Conservation (phyloP, 2,888 invertebrate species). For the Antitype chi region DNA sequence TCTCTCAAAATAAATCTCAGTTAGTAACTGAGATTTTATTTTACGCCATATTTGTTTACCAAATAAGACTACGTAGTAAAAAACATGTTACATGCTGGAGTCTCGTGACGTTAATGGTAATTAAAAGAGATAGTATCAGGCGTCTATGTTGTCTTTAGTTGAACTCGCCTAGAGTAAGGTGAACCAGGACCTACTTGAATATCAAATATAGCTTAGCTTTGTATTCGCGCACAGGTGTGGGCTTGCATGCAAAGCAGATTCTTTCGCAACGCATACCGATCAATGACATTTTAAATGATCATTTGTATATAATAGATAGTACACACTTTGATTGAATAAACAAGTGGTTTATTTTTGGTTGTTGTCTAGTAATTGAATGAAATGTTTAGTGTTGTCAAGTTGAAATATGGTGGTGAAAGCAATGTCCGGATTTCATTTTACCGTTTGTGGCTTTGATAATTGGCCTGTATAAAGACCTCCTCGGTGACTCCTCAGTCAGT, state of each 20-base stretch:
- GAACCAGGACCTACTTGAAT: slow-evolving; percentile 81
- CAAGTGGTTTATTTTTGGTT: slow-evolving; percentile 43
- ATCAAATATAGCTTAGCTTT: slow-evolving; percentile 76
- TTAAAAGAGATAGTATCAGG: slow-evolving; percentile 43
- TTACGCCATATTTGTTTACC: slow-evolving; percentile 22
- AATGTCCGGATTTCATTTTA: neutral
- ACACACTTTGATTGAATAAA: slow-evolving; percentile 37
- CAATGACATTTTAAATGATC: slow-evolving; percentile 69
- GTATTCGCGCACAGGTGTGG: slow-evolving; percentile 74
- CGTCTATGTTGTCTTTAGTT: slow-evolving; percentile 67
- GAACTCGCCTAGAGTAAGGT: slow-evolving; percentile 71
- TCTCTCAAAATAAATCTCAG: slow-evolving; percentile 16
- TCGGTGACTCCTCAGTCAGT: neutral
- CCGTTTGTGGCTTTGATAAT: neutral
- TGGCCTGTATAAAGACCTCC: neutral
- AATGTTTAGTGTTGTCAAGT: neutral
- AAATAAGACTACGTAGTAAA: slow-evolving; percentile 10
- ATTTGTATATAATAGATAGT: slow-evolving; percentile 59
- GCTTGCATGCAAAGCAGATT: slow-evolving; percentile 80
- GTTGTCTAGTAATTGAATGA: neutral
- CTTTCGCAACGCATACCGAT: slow-evolving; percentile 80
- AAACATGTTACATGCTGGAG: neutral
- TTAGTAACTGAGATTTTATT: too few relatives aligned
- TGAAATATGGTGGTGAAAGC: neutral
- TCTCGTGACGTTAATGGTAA: slow-evolving; percentile 39